These are phyloP conservation scores for Etia nguti DNA, from an alignment of 2,113 vertebrate species.

Conservation along the genomic window DNA sequence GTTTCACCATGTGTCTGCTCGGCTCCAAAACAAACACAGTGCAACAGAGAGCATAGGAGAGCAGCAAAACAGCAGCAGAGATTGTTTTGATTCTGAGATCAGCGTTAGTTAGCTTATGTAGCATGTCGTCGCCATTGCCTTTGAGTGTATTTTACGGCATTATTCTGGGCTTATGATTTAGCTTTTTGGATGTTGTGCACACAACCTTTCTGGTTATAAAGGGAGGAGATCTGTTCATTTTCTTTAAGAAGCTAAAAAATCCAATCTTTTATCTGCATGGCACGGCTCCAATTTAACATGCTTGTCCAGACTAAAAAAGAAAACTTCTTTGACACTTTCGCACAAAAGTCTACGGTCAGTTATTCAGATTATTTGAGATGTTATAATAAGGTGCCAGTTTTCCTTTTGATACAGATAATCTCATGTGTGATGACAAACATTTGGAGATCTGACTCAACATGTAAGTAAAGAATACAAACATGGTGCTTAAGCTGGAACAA, in stretches of 20 bases:
- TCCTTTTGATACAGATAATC: not conserved
- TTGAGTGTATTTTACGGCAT: not conserved
- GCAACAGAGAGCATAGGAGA: not conserved
- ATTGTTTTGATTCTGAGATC: not conserved
- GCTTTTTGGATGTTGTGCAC: not conserved
- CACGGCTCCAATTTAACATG: not conserved
- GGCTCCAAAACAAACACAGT: not conserved
- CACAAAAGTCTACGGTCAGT: not conserved
- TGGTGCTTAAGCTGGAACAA: not conserved
- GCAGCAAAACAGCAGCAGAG: not conserved
- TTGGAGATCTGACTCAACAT: not conserved
- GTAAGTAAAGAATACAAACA: constrained; percentile 7
- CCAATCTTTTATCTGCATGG: not conserved
- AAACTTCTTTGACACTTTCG: not conserved
- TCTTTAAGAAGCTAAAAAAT: not conserved
- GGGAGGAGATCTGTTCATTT: not conserved
- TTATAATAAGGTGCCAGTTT: not conserved
- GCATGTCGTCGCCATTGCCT: not conserved
- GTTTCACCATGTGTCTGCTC: not conserved
- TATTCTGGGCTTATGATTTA: not conserved
- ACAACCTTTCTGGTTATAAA: not conserved
- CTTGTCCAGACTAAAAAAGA: not conserved
- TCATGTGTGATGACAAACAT: not conserved
- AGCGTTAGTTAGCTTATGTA: not conserved
- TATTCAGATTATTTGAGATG: not conserved